Conservation (phyloP, 2,888 invertebrate genomes). For the Carcina quercana region DNA sequence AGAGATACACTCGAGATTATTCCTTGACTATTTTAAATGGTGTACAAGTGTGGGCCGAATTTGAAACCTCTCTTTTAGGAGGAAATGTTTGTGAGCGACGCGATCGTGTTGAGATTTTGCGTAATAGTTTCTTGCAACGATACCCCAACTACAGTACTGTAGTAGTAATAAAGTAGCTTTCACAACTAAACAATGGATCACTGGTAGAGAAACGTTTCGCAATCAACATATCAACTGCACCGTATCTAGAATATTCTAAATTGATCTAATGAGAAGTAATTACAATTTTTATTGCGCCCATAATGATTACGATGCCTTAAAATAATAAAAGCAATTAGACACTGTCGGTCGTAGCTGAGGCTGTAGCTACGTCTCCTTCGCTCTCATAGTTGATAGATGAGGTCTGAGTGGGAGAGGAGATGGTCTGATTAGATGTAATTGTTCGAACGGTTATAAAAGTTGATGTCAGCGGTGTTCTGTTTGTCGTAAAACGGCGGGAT, state of each 20-base stretch:
- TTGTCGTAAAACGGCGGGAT: slow-evolving; percentile 66
- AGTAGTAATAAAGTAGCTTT: slow-evolving; percentile 44
- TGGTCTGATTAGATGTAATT: slow-evolving; percentile 66
- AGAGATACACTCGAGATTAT: no score
- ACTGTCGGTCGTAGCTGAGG: slow-evolving; percentile 64
- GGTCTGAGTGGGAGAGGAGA: slow-evolving; percentile 33
- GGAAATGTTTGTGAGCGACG: no score
- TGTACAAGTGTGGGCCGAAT: no score
- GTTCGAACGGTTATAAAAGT: slow-evolving; percentile 73
- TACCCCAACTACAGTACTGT: no score
- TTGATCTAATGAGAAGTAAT: slow-evolving; percentile 75
- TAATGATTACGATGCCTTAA: slow-evolving; percentile 75
- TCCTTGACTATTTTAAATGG: no score
- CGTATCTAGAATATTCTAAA: slow-evolving; percentile 74
- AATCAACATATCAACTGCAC: slow-evolving; percentile 67
- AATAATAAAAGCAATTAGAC: slow-evolving; percentile 75
- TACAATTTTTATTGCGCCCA: slow-evolving; percentile 73
- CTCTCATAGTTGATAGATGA: slow-evolving; percentile 23
- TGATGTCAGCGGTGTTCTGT: slow-evolving; percentile 68
- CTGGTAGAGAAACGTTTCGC: slow-evolving; percentile 46
- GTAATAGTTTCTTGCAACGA: no score
- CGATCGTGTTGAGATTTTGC: no score
- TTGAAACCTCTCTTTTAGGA: no score
- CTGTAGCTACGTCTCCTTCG: slow-evolving; percentile 44
- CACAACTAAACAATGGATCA: slow-evolving; percentile 47